Percentiles rank a stretch among this genome's conserved stretches.
These are phyloP conservation scores for Pantelozetes paolii DNA, from an alignment of 2,888 invertebrate genomes.

Conservation along the genomic window DNA sequence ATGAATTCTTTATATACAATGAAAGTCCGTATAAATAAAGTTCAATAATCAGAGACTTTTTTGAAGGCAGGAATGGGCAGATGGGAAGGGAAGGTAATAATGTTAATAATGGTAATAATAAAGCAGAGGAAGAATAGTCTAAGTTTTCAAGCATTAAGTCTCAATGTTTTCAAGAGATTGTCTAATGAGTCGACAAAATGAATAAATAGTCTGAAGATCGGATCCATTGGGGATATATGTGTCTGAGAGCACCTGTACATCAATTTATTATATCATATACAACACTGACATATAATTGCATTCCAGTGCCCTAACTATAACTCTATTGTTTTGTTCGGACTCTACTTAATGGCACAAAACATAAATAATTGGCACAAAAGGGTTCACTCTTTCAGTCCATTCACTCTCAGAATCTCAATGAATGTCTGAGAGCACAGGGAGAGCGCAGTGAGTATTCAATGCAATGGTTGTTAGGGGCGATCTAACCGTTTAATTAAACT, in stretches of 20 bases:
- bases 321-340: background rate
- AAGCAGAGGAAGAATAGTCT: background rate
- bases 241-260: background rate
- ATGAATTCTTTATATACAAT: too few species aligned
- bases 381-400: background rate
- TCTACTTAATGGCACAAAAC: background rate
- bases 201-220: background rate
- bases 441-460: too few species aligned
- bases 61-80: too few species aligned
- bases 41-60: too few species aligned
- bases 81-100: too few species aligned
- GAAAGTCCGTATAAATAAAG: too few species aligned
- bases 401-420: background rate
- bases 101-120: too few species aligned
- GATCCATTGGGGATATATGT: background rate
- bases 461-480: background rate
- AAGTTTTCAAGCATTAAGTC: background rate
- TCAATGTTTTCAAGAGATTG: background rate
- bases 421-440: background rate
- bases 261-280: background rate
- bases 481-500: constrained; percentile 10
- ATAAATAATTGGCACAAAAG: constrained; percentile 19
- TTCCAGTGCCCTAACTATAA: background rate
- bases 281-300: background rate
- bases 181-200: background rate